These are phyloP conservation scores for Sweltsa coloradensis DNA, from an alignment of 1,140 invertebrate species.

Conservation along the genomic window DNA sequence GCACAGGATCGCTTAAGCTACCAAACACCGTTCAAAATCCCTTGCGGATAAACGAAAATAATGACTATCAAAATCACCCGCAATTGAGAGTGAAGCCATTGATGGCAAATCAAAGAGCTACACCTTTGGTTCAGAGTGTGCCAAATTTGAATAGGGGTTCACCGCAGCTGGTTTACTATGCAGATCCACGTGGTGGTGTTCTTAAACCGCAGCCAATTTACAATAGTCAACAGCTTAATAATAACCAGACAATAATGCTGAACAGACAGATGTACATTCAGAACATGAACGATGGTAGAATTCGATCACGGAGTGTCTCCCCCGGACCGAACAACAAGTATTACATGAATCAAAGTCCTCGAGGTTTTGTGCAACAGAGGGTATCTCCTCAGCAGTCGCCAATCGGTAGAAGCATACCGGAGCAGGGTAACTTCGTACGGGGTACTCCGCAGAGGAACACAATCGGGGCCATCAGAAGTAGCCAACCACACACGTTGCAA, in stretches of 20 bases:
- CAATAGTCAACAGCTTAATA: background rate
- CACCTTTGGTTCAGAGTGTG: too few species aligned
- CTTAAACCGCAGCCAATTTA: conserved; percentile 1
- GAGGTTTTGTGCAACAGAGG: background rate
- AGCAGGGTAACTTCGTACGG: background rate
- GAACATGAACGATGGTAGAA: background rate
- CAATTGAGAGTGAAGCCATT: too few species aligned
- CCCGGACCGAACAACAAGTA: background rate
- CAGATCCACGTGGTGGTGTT: background rate
- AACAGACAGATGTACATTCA: background rate
- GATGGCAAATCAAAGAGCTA: too few species aligned
- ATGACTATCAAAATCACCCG: too few species aligned
- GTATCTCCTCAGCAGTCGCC: background rate
- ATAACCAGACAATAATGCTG: background rate
- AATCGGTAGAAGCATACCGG: background rate
- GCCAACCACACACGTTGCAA: background rate
- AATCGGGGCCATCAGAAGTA: conserved; percentile 1
- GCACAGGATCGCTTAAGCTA: background rate
- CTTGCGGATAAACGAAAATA: too few species aligned
- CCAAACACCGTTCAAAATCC: background rate
- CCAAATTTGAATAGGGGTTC: background rate
- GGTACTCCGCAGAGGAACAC: conserved; percentile 5
- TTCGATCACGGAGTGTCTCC: conserved; percentile 3
- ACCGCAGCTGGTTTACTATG: background rate
- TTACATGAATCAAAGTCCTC: background rate